Evolutionary conservation across 2,113 vertebrate species (phyloP).

Genomic region (Actenoides lindsayi): DNA sequence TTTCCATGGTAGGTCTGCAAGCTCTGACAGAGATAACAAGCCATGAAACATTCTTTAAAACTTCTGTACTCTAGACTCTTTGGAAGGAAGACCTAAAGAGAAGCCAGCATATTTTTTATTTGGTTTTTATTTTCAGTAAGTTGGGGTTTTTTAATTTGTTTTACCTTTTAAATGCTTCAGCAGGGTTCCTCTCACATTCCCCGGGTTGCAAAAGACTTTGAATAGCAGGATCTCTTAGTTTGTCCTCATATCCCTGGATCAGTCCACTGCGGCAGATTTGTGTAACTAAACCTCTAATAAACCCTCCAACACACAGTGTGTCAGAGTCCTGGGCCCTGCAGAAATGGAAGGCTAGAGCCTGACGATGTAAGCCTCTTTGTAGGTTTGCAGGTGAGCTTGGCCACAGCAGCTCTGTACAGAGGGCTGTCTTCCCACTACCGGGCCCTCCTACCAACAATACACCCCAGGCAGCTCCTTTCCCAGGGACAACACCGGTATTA

Average conservation of each 20-base stretch:
- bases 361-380: slow-evolving; percentile 88
- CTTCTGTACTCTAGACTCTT: background rate
- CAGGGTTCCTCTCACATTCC: slow-evolving; percentile 94
- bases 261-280: slow-evolving; percentile 89
- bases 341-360: slow-evolving; percentile 93
- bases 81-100: background rate
- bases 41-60: background rate
- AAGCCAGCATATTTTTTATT: background rate
- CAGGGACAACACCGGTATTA: slow-evolving; percentile 72
- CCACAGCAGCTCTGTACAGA: slow-evolving; percentile 95
- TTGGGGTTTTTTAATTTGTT: background rate
- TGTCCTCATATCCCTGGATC: slow-evolving; percentile 91
- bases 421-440: slow-evolving; percentile 93
- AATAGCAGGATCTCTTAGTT: slow-evolving; percentile 87
- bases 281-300: slow-evolving; percentile 86
- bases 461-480: slow-evolving; percentile 89
- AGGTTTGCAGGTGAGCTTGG: slow-evolving; percentile 84
- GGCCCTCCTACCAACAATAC: slow-evolving; percentile 94
- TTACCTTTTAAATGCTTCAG: slow-evolving; percentile 97
- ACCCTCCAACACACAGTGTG: slow-evolving; percentile 89
- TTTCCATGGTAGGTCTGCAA: background rate
- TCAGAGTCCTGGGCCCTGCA: slow-evolving; percentile 94
- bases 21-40: background rate
- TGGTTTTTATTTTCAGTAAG: background rate
- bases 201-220: slow-evolving; percentile 88